Evolutionary conservation across 2,113 vertebrate species (phyloP), one percentile per base, ranked within the genome.

Genomic region (Sarotherodon lohbergeri): DNA sequence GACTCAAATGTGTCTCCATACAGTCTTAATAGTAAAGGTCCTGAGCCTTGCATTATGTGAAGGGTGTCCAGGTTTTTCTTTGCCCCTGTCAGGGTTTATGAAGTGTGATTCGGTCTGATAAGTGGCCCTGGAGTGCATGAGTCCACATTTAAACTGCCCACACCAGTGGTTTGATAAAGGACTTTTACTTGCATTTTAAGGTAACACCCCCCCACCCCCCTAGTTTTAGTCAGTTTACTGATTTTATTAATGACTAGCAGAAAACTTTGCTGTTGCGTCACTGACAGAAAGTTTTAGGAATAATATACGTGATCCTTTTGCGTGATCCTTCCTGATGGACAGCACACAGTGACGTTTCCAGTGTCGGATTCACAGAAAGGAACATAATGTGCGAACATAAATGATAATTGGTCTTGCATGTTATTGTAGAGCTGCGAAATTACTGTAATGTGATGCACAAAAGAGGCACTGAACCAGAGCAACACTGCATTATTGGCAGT

Each of bases 381-480:
- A 22, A 24, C 36, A 54, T 32, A 27, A 39, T 48, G 52, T 56
- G 27, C 34, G 2, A 81, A 41, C 27, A 52, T 80, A 22, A 90
- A 73, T 48, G 43, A 34, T 83, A 32, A 11, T 55, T 41, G 16
- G 19, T 41, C 68, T 83, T 84, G 24, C 6, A 13, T 50, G 11
- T 61, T 56, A 11, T 68, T 76, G 78, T 14, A 29, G 27, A 39
- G 48, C 88, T 39, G 24, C n/a, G 24, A 50, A 88, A 59, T 73
- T 73, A 9, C 29, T 66, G 36, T 81, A 29, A 85, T 86, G 34
- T 61, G 83, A 83, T 57, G 6, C 43, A 55, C 34, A 48, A 71
- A 41, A 48, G 57, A 71, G 19, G 32, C 17, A n/a, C 43, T 80
- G 82, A 87, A 88, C 71, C 48, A 13, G 48, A 83, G 19, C 80